Evolutionary conservation across 2,888 invertebrate species (phyloP).

Genomic region (Diarsia brunnea): DNA sequence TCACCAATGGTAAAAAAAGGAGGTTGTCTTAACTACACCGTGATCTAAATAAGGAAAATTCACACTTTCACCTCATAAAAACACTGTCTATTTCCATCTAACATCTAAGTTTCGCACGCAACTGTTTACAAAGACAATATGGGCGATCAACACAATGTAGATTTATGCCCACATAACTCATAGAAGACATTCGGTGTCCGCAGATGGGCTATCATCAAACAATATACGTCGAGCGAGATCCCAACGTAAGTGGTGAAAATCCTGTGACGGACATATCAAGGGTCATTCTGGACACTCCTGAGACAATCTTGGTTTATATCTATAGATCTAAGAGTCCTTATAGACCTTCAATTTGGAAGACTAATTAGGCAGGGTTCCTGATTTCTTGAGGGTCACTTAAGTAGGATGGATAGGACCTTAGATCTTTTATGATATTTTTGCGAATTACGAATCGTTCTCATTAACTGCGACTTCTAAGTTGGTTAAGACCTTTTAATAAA

Average conservation of each 20-base stretch:
- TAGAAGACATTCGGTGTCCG: slow-evolving; percentile 11
- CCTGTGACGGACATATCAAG: slow-evolving; percentile 42
- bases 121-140: slow-evolving; percentile 6
- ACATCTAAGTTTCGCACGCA: neutral
- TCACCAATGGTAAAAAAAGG: neutral
- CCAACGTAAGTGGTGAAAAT: slow-evolving; percentile 44
- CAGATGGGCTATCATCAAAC: slow-evolving; percentile 26
- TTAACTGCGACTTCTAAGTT: neutral
- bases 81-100: slow-evolving; percentile 1
- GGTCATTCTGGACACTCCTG: slow-evolving; percentile 29
- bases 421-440: neutral
- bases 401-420: neutral
- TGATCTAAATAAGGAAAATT: neutral
- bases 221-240: slow-evolving; percentile 34
- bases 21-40: neutral
- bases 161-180: slow-evolving; percentile 48
- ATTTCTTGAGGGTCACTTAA: slow-evolving; percentile 13
- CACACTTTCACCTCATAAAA: neutral
- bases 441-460: neutral
- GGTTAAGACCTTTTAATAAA: too few relatives aligned
- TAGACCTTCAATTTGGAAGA: slow-evolving; percentile 24
- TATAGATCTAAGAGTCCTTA: slow-evolving; percentile 23
- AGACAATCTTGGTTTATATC: slow-evolving; percentile 25
- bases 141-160: slow-evolving; percentile 12
- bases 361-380: slow-evolving; percentile 28